A percentile compares a stretch with the other conserved stretches of the same genome.
Evolutionary conservation across 2,113 vertebrate species (phyloP).

Genomic region (Esox niger): DNA sequence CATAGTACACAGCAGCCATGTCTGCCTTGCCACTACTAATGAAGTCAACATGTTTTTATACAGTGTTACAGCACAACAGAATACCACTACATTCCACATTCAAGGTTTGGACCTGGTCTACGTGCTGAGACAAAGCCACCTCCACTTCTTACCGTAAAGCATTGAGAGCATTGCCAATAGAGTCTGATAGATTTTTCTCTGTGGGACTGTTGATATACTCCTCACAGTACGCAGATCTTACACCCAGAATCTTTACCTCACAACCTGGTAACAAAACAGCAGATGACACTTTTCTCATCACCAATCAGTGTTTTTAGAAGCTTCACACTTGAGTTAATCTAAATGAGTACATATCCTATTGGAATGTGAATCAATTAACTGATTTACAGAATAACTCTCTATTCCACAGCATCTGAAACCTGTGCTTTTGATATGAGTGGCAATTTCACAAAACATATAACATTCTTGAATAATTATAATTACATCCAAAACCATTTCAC

Average conservation of each 20-base stretch:
- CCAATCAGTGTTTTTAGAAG: not conserved
- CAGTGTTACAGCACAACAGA: not conserved
- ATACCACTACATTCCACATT: not conserved
- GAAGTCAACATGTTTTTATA: not conserved
- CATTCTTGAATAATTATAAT: no score
- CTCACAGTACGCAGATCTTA: slow-evolving; percentile 82
- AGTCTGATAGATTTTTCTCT: slow-evolving; percentile 76
- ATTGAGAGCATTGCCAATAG: slow-evolving; percentile 77
- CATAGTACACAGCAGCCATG: slow-evolving; percentile 88
- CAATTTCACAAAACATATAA: no score
- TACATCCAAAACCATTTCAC: no score
- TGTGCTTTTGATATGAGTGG: no score
- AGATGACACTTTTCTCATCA: not conserved
- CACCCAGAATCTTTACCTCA: slow-evolving; percentile 88
- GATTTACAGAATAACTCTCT: not conserved
- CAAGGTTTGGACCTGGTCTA: slow-evolving; percentile 31
- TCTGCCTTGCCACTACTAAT: slow-evolving; percentile 72
- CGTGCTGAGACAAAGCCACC: not conserved
- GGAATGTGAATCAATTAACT: not conserved
- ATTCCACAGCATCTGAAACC: not conserved
- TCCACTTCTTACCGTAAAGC: slow-evolving; percentile 73
- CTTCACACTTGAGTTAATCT: not conserved
- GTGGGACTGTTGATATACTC: slow-evolving; percentile 83
- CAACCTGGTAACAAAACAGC: slow-evolving; percentile 75
- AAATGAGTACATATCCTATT: not conserved